Evolutionary conservation across 2,113 vertebrate species (phyloP).

Genomic region (Semnornis frantzii): DNA sequence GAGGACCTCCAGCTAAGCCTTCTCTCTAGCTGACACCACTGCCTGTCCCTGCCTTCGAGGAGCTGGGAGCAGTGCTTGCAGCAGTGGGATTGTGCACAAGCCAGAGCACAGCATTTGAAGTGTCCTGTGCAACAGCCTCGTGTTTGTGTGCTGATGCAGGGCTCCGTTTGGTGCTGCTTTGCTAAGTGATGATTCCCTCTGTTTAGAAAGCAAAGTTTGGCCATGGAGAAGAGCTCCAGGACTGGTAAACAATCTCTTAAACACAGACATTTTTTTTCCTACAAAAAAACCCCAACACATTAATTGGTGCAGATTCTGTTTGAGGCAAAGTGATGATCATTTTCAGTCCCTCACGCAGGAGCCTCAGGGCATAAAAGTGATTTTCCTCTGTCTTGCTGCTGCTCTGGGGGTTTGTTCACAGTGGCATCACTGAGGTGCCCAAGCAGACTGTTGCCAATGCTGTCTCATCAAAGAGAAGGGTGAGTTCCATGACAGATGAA

Average conservation of each 20-base stretch:
- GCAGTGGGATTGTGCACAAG: not conserved
- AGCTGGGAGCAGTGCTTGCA: not conserved
- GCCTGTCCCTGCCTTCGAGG: not conserved
- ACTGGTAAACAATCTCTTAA: not conserved
- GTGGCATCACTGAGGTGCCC: not conserved
- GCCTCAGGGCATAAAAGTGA: not conserved
- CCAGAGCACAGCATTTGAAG: not conserved
- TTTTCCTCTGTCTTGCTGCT: not conserved
- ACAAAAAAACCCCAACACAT: not conserved
- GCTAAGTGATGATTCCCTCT: not conserved
- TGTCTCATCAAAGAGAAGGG: not conserved
- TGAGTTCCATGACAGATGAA: not conserved
- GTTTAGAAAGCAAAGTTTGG: not conserved
- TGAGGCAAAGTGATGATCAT: not conserved
- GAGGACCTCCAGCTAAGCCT: not conserved
- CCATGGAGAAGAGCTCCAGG: not conserved
- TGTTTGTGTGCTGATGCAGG: not conserved
- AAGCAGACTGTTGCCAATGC: rapidly evolving
- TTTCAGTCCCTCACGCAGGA: not conserved
- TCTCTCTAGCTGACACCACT: not conserved
- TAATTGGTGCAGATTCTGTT: not conserved
- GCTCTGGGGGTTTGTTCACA: not conserved
- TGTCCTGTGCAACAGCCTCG: not conserved
- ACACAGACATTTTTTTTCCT: not conserved
- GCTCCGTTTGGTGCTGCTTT: not conserved